phyloP scores from a whole-genome alignment of 2,113 vertebrate genomes.

The Myotis yumanensis region DNA sequence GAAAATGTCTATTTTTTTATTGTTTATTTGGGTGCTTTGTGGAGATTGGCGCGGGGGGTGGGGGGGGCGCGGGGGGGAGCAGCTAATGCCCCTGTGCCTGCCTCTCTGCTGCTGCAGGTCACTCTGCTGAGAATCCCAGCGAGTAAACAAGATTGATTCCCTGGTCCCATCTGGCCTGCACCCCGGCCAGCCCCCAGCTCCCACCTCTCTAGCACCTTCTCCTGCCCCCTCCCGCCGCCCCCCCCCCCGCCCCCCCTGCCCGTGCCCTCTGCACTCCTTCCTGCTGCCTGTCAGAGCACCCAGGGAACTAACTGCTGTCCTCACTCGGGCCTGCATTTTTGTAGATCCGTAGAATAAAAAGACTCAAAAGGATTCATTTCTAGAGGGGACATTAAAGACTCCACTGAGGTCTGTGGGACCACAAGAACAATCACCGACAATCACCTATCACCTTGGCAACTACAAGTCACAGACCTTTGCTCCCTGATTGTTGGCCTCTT shows the following conservation, averaged over 20 bases:
- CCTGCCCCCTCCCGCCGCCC: too few relatives aligned
- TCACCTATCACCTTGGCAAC: neutral
- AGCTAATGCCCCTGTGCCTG: neutral
- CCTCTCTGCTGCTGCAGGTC: neutral
- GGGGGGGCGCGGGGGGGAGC: too few relatives aligned
- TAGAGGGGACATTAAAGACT: neutral
- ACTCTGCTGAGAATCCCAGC: neutral
- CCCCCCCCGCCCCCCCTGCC: rapidly evolving
- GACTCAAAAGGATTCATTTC: neutral
- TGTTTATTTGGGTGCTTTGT: neutral
- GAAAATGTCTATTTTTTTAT: neutral
- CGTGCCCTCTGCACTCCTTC: rapidly evolving
- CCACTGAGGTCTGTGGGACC: neutral
- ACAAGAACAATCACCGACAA: neutral
- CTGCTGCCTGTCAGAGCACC: neutral
- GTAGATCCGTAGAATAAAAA: neutral
- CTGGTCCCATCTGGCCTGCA: neutral
- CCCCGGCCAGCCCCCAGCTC: neutral
- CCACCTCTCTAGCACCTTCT: neutral
- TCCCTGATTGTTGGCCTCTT: neutral
- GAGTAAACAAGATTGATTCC: neutral
- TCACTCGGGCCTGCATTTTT: neutral
- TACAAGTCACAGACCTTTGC: neutral
- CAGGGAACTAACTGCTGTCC: neutral
- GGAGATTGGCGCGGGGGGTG: neutral